Evolutionary conservation across 2,113 vertebrate species (phyloP).

Genomic region (Ptilonorhynchus violaceus): DNA sequence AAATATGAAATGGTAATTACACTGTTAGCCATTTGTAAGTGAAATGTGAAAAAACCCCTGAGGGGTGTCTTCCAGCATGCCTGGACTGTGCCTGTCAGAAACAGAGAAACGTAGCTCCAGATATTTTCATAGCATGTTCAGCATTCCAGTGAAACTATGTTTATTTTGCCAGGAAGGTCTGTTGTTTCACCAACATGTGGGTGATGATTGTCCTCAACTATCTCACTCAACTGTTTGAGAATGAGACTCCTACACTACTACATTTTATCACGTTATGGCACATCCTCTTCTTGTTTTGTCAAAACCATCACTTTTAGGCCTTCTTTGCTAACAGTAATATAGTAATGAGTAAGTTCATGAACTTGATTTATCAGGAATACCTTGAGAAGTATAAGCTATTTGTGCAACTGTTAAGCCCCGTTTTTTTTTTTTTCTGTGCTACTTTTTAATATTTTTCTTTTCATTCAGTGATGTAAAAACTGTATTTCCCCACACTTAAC

Average conservation of each 20-base stretch:
- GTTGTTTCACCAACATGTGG: background rate
- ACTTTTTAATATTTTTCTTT: background rate
- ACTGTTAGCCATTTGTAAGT: background rate
- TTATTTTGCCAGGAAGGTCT: background rate
- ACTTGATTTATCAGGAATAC: background rate
- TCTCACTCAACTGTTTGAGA: background rate
- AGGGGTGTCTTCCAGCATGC: background rate
- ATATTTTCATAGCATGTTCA: background rate
- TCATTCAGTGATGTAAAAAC: background rate
- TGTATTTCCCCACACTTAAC: background rate
- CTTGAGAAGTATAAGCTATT: background rate
- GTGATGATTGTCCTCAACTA: slow-evolving; percentile 5
- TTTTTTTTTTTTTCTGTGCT: background rate
- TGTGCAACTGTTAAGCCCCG: background rate
- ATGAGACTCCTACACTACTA: background rate
- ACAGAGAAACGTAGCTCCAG: background rate
- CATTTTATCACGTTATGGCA: background rate
- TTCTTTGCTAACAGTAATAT: background rate
- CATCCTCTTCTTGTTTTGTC: background rate
- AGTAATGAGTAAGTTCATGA: background rate
- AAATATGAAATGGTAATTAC: background rate
- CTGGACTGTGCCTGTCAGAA: background rate
- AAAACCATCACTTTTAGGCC: background rate
- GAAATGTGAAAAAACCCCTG: background rate
- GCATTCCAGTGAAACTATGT: background rate